Evolutionary conservation across 92 coral and sea anemone species (phyloP).

Genomic region (Virgularia gustaviana): DNA sequence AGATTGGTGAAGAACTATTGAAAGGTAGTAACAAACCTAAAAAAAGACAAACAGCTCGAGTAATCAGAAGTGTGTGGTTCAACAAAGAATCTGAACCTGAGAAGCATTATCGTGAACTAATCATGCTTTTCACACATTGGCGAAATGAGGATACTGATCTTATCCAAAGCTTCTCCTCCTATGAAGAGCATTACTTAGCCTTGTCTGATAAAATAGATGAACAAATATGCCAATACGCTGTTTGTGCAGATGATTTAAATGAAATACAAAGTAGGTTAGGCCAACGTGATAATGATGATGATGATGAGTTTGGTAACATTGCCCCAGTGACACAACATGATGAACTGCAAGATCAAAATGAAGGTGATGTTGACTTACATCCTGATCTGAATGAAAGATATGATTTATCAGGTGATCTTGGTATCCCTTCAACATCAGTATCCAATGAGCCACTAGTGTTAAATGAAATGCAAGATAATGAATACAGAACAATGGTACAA

Average conservation of each 20-base stretch:
- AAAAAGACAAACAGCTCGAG: constrained; percentile 42
- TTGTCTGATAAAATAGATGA: constrained; percentile 38
- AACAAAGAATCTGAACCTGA: constrained; percentile 50
- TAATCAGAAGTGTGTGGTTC: constrained; percentile 50
- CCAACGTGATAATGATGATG: constrained; percentile 29
- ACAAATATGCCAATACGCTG: constrained; percentile 52
- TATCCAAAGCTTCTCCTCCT: constrained; percentile 41
- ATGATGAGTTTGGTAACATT: constrained; percentile 8
- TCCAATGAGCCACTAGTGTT: no score
- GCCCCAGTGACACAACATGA: constrained; percentile 9
- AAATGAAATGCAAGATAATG: no score
- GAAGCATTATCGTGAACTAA: constrained; percentile 52
- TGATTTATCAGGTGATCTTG: constrained; percentile 30
- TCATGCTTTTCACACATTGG: constrained; percentile 62
- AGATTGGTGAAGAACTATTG: constrained; percentile 40
- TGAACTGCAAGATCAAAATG: constrained; percentile 2
- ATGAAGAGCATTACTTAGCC: constrained; percentile 35
- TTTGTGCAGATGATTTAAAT: constrained; percentile 49
- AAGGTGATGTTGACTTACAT: constrained; percentile 16
- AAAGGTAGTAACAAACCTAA: constrained; percentile 26
- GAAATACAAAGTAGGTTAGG: constrained; percentile 43
- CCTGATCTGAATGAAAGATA: no score
- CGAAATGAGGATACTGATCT: constrained; percentile 60
- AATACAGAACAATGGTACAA: no score
- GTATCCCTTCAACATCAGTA: constrained; percentile 15